Percentiles rank a stretch among this genome's conserved stretches.
Conservation (phyloP, 2,797 vertebrate species). For the Choloepus didactylus region DNA sequence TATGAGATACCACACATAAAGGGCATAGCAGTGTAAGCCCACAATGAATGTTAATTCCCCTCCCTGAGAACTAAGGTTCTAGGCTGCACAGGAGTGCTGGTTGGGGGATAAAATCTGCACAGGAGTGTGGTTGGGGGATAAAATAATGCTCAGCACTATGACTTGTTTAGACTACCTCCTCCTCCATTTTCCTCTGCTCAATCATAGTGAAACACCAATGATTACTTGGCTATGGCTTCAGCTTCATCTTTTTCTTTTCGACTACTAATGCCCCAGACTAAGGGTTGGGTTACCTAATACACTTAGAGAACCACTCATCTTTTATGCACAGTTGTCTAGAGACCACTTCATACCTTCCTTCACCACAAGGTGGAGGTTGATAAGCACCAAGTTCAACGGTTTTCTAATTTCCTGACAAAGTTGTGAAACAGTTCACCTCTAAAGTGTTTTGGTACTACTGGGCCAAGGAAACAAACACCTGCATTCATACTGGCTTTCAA, state of each 20-base stretch:
- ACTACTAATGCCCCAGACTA: not conserved
- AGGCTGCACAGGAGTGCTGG: not conserved
- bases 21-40: not conserved
- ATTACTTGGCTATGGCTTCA: conserved; percentile 17
- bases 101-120: too few relatives aligned
- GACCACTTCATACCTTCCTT: conserved; percentile 19
- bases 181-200: not conserved
- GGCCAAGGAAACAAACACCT: conserved; percentile 15
- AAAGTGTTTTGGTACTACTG: not conserved
- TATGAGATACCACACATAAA: conserved; percentile 33
- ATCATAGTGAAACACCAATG: conserved; percentile 52
- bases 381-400: not conserved
- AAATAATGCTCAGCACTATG: conserved; percentile 22
- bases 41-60: conserved; percentile 39
- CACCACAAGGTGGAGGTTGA: conserved; percentile 5
- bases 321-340: conserved; percentile 21
- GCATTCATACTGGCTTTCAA: not conserved
- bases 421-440: conserved; percentile 25
- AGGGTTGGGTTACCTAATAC: not conserved
- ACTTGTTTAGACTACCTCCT: not conserved
- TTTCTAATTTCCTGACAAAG: conserved; percentile 56
- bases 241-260: conserved; percentile 37
- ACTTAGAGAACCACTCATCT: not conserved
- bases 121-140: not conserved
- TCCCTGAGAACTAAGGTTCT: conserved; percentile 29